Percentiles rank a stretch among this genome's conserved stretches.
Evolutionary conservation across 2,797 vertebrate species (phyloP).

Genomic region (Loris lydekkerianus): DNA sequence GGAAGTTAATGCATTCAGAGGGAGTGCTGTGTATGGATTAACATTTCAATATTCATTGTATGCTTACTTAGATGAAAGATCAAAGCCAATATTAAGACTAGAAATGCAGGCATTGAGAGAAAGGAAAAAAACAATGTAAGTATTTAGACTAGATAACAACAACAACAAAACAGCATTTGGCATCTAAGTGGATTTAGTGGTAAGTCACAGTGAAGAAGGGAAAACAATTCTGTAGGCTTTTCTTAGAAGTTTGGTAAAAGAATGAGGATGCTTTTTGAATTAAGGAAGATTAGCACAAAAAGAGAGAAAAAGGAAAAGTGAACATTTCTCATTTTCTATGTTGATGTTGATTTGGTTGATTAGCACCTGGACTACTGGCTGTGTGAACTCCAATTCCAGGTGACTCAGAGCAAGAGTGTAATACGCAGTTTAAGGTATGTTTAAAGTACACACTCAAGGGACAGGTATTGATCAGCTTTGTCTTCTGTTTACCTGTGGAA

Average conservation of each 20-base stretch:
- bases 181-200: background rate
- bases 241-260: background rate
- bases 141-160: slow-evolving; percentile 13
- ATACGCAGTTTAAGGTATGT: background rate
- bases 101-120: background rate
- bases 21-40: background rate
- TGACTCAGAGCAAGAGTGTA: background rate
- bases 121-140: background rate
- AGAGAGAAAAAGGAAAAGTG: background rate
- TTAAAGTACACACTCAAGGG: slow-evolving; percentile 36
- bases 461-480: background rate
- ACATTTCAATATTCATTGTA: background rate
- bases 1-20: background rate
- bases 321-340: background rate
- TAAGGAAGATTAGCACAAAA: background rate
- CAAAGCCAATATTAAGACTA: background rate
- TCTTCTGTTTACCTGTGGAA: slow-evolving; percentile 10
- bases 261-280: background rate
- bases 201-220: background rate
- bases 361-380: background rate
- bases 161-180: background rate
- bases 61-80: slow-evolving; percentile 18
- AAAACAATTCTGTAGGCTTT: background rate
- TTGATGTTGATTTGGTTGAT: background rate
- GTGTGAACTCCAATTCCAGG: slow-evolving; percentile 5